Evolutionary conservation across 1,140 invertebrate genomes (phyloP).

Genomic region (Cataglyphis hispanica): DNA sequence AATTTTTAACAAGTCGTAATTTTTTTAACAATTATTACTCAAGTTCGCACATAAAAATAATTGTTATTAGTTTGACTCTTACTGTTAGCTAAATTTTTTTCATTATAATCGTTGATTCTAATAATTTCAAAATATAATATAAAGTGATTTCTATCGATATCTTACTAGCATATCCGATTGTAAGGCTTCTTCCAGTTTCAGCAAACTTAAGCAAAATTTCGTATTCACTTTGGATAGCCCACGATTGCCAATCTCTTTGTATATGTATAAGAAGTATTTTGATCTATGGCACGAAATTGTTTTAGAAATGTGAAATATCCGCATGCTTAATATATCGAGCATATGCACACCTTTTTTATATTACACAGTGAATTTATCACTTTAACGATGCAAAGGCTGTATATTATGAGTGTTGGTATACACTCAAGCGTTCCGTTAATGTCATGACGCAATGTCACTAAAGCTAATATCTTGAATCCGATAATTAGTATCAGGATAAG

Average conservation of each 20-base stretch:
- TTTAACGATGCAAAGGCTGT: slow-evolving; percentile 14
- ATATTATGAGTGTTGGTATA: slow-evolving; percentile 29
- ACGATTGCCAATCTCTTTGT: slow-evolving; percentile 28
- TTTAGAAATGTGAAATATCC: neutral
- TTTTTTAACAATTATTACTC: neutral
- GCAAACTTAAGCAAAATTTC: slow-evolving; percentile 34
- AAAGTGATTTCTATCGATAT: neutral
- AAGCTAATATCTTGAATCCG: slow-evolving; percentile 37
- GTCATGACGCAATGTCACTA: slow-evolving; percentile 17
- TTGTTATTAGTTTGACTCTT: neutral
- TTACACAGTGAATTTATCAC: neutral
- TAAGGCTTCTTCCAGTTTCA: slow-evolving; percentile 40
- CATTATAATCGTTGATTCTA: neutral
- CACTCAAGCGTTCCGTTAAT: slow-evolving; percentile 12
- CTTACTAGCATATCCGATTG: slow-evolving; percentile 41
- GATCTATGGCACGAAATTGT: slow-evolving; percentile 33
- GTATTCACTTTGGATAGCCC: slow-evolving; percentile 12
- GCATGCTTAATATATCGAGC: neutral
- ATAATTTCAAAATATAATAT: neutral
- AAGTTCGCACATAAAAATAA: neutral
- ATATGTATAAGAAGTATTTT: slow-evolving; percentile 32
- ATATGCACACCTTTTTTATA: slow-evolving; percentile 19
- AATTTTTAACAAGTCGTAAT: neutral
- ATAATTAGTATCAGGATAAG: neutral
- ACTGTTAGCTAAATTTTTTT: neutral